Conservation (phyloP, 2,888 invertebrate species). For the Urechis unicinctus region DNA sequence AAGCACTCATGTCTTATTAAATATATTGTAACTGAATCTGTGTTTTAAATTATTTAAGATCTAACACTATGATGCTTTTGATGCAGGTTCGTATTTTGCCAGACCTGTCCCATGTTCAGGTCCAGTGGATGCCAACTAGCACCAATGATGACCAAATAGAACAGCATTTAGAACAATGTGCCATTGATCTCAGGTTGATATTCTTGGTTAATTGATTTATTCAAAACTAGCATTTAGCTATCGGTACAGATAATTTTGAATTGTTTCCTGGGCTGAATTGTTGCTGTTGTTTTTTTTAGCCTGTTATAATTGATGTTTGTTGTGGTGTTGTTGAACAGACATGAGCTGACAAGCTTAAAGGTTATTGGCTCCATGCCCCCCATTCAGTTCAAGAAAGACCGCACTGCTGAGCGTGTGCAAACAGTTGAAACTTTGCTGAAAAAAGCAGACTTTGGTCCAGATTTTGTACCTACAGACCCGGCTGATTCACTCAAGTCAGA, state of each 20-base stretch:
- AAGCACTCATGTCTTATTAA: no score
- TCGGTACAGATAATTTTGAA: no score
- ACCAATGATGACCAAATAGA: slow-evolving; percentile 18
- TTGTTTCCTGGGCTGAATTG: no score
- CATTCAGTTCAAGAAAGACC: slow-evolving; percentile 26
- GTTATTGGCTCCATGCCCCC: slow-evolving; percentile 26
- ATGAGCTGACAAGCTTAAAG: slow-evolving; percentile 21
- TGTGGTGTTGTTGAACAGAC: slow-evolving; percentile 22
- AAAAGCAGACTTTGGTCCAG: slow-evolving; percentile 28
- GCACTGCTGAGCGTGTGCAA: slow-evolving; percentile 10
- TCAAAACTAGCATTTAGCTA: no score
- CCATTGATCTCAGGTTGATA: slow-evolving; percentile 7
- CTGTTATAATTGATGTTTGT: no score
- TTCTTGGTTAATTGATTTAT: no score
- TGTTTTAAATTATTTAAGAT: no score
- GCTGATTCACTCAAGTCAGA: background rate
- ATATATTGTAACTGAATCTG: no score
- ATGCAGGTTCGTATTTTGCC: slow-evolving; percentile 26
- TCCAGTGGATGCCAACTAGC: slow-evolving; percentile 25
- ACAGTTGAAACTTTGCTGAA: slow-evolving; percentile 22
- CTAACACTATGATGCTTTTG: no score
- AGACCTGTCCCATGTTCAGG: slow-evolving; percentile 23
- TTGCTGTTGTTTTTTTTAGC: no score
- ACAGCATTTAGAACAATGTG: slow-evolving; percentile 16
- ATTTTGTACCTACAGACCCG: slow-evolving; percentile 11